A percentile compares a stretch with the other conserved stretches of the same genome.
Conservation (phyloP, 2,888 invertebrate genomes). For the Pyralis farinalis region DNA sequence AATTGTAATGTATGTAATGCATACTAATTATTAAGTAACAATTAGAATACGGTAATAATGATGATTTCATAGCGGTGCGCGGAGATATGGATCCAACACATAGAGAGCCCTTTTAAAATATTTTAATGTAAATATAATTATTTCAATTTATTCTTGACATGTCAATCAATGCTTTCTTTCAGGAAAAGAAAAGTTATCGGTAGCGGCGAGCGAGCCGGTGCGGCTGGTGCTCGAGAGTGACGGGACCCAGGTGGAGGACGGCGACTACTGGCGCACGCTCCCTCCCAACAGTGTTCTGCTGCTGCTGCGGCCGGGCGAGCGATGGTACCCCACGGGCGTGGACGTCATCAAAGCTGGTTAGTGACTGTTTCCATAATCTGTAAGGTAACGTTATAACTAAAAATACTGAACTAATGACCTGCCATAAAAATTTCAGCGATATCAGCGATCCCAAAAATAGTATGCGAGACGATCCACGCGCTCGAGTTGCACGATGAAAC, state of each 20-base stretch:
- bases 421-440: constrained; percentile 84
- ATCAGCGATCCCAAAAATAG: constrained; percentile 97
- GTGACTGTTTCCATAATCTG: constrained; percentile 22
- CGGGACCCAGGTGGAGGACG: constrained; percentile 98
- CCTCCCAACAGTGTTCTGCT: constrained; percentile 95
- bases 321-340: constrained; percentile 96
- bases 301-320: constrained; percentile 93
- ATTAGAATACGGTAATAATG: too few species aligned
- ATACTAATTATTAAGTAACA: too few species aligned
- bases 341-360: constrained; percentile 97
- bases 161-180: too few species aligned
- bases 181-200: constrained; percentile 95
- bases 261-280: constrained; percentile 96
- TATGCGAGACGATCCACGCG: constrained; percentile 97
- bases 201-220: constrained; percentile 92
- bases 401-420: not conserved
- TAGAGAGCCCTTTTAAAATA: too few species aligned
- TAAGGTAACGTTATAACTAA: too few species aligned
- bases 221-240: constrained; percentile 96
- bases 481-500: constrained; percentile 97
- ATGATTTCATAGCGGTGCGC: too few species aligned
- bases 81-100: too few species aligned
- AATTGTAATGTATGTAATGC: too few species aligned
- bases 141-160: too few species aligned
- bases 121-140: too few species aligned